Percentiles rank a stretch among this genome's conserved stretches.
Evolutionary conservation across 2,113 vertebrate genomes (phyloP).

Genomic region (Ptilonorhynchus violaceus): DNA sequence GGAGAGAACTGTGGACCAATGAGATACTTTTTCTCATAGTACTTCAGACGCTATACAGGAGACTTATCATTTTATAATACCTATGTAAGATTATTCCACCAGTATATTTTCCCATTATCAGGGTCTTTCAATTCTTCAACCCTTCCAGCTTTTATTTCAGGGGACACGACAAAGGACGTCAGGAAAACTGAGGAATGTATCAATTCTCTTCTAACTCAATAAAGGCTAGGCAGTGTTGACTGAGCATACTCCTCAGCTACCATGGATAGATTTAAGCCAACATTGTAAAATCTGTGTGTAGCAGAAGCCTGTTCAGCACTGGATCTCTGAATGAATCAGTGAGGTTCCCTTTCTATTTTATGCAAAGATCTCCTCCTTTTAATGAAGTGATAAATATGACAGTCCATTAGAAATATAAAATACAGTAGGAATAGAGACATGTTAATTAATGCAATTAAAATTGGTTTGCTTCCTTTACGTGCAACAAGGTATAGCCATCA

Average conservation of each 20-base stretch:
- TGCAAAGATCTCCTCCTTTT: neutral
- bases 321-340: neutral
- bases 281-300: neutral
- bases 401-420: neutral
- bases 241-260: neutral
- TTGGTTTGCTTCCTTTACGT: neutral
- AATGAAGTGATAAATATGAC: neutral
- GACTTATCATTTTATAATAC: too few relatives aligned
- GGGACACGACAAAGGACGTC: too few relatives aligned
- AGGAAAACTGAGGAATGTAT: neutral
- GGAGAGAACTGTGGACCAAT: too few relatives aligned
- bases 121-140: too few relatives aligned
- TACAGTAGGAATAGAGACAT: neutral
- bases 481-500: neutral
- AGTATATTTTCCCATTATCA: too few relatives aligned
- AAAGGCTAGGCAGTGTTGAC: neutral
- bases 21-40: too few relatives aligned
- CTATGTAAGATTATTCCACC: too few relatives aligned
- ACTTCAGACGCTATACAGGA: too few relatives aligned
- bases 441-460: neutral
- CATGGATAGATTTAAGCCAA: neutral
- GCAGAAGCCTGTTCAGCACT: neutral
- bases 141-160: too few relatives aligned
- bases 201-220: neutral
- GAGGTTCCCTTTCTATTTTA: neutral